Evolutionary conservation across 2,888 invertebrate species (phyloP).

Genomic region (Magallana nippona): DNA sequence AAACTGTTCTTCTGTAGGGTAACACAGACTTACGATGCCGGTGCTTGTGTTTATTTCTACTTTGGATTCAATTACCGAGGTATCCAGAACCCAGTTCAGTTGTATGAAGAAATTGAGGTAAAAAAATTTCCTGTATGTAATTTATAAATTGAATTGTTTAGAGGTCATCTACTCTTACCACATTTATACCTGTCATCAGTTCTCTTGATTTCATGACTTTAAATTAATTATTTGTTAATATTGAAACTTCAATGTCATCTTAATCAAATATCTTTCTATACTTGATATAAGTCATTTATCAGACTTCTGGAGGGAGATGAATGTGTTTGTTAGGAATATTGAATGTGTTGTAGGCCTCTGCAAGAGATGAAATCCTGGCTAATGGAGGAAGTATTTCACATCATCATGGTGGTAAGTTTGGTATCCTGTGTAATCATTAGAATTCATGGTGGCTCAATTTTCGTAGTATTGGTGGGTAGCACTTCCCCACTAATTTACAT

Average conservation of each 20-base stretch:
- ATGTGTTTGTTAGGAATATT: neutral
- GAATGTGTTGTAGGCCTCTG: conserved; percentile 83
- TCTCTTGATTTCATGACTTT: too few relatives aligned
- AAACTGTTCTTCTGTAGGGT: conserved; percentile 81
- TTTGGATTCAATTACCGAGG: conserved; percentile 89
- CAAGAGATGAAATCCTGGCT: conserved; percentile 94
- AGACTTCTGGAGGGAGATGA: neutral
- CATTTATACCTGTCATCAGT: too few relatives aligned
- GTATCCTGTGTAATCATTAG: too few relatives aligned
- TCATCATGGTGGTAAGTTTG: conserved; percentile 88
- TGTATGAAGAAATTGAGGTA: conserved; percentile 92
- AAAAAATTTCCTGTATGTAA: conserved; percentile 44
- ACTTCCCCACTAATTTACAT: too few relatives aligned
- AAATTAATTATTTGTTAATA: too few relatives aligned
- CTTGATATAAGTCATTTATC: too few relatives aligned
- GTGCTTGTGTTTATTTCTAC: conserved; percentile 97
- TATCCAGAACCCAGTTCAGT: conserved; percentile 86
- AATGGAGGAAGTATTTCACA: conserved; percentile 96
- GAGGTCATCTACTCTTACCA: too few relatives aligned
- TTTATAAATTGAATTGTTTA: too few relatives aligned
- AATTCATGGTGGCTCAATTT: too few relatives aligned
- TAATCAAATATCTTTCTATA: too few relatives aligned
- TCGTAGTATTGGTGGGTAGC: too few relatives aligned
- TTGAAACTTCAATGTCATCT: too few relatives aligned
- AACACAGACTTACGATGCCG: conserved; percentile 99